Base-by-base conservation (phyloP, 2,888 invertebrate species). In the Cenopis cana region DNA sequence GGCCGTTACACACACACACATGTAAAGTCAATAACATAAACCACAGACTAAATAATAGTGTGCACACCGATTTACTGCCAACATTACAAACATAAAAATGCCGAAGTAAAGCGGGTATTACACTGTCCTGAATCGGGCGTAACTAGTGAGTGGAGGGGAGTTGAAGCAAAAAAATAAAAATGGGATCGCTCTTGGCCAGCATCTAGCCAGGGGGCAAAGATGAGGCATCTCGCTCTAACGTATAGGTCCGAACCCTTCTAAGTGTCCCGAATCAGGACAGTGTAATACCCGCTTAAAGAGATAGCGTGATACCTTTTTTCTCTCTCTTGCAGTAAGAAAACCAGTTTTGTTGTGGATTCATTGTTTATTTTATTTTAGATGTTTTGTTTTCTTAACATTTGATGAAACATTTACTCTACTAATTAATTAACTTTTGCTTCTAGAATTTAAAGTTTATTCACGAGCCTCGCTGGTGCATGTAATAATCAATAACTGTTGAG, bases 401-500 rank as follows among this genome's bases (percentile, higher is more conserved):
- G 1, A n/a, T 64, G 52, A 38, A 64, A 33, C 20, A 38, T 52
- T 38, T 20, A 38, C 20, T 64, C 64, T 64, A 64, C 18, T 52
- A 33, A 56, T 56, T 36, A 62, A 69, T 55, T 62, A 36, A 55
- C 18, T 49, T 55, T 61, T 17, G 46, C 59, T 55, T 66, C 61
- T 56, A 56, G 49, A 57, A 52, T 59, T 62, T 55, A 11, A 62
- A 59, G 67, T 41, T 71, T 68, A 66, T 71, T 74, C 73, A 75
- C 75, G 76, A 84, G 68, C 83, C 82, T 74, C 93, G 84, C 79
- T 90, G 89, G 79, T 93, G 96, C 97, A 99, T 97, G 85, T 98
- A 99, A 89, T 99, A 99, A 89, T 99, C 99, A 79, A 99, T 99
- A 0, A 96, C 96, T 61, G 99, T 98, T 29, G 99, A 99, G 91